A percentile compares a stretch with the other conserved stretches of the same genome.
phyloP scores from a whole-genome alignment of 2,888 invertebrate genomes.

The Acronicta psi region DNA sequence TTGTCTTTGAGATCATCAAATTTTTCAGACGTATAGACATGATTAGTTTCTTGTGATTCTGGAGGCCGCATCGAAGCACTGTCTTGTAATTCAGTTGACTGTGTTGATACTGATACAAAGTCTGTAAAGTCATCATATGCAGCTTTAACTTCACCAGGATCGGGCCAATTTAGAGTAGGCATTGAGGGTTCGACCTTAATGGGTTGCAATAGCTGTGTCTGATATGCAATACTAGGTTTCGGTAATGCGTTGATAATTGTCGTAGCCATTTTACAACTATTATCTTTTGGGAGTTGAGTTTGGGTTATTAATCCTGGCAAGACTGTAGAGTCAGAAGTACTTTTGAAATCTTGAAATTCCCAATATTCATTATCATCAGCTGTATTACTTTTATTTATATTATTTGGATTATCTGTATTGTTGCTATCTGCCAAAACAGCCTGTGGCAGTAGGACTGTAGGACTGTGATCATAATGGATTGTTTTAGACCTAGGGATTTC shows the following conservation, averaged over 20 bases:
- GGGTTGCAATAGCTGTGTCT: constrained; percentile 80
- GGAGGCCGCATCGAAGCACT: constrained; percentile 5
- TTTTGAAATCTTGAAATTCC: constrained; percentile 84
- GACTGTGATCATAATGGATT: constrained; percentile 79
- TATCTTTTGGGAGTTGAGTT: constrained; percentile 32
- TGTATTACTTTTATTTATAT: constrained; percentile 38
- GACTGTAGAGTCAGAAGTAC: constrained; percentile 54
- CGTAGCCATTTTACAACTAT: constrained; percentile 40
- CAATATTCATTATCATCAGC: constrained; percentile 77
- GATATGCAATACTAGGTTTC: constrained; percentile 62
- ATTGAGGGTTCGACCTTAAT: constrained; percentile 79
- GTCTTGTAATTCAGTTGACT: constrained; percentile 57
- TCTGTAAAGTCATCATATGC: constrained; percentile 84
- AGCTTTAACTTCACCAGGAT: constrained; percentile 84
- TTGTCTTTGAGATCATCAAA: constrained; percentile 30
- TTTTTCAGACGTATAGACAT: constrained; percentile 16
- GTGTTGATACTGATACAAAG: constrained; percentile 73
- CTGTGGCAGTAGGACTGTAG: constrained; percentile 73
- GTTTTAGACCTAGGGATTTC: constrained; percentile 87
- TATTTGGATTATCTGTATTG: constrained; percentile 40
- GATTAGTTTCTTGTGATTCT: constrained; percentile 16
- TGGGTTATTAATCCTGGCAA: constrained; percentile 25
- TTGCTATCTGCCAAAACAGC: constrained; percentile 56
- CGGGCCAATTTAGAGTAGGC: constrained; percentile 86
- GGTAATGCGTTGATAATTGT: constrained; percentile 49